Evolutionary conservation across 2,888 invertebrate genomes (phyloP).

Genomic region (Brachyptera putata): DNA sequence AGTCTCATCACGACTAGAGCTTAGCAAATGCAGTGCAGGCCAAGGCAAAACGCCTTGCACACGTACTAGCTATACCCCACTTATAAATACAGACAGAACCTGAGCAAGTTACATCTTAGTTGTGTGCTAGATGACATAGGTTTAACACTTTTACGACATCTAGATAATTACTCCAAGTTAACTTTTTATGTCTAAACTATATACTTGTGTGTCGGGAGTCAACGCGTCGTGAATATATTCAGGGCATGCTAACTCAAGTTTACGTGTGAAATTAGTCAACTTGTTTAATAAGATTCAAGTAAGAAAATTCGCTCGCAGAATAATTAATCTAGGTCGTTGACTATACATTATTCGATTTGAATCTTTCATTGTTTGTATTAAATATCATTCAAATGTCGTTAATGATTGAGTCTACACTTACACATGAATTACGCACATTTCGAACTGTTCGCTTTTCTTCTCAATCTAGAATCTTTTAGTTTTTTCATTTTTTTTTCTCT

Average conservation of each 20-base stretch:
- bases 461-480: too few species aligned
- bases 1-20: slow-evolving; percentile 17
- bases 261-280: background rate
- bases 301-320: background rate
- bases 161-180: slow-evolving; percentile 16
- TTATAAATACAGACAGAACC: background rate
- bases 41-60: background rate
- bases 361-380: too few species aligned
- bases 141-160: slow-evolving; percentile 17
- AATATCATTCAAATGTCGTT: too few species aligned
- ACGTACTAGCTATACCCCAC: background rate
- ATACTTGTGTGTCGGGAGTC: slow-evolving; percentile 12
- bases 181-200: slow-evolving; percentile 18
- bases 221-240: background rate
- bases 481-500: too few species aligned
- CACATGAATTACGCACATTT: too few species aligned
- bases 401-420: too few species aligned
- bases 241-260: background rate
- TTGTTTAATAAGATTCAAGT: background rate
- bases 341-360: too few species aligned
- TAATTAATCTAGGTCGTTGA: too few species aligned
- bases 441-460: too few species aligned
- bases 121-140: background rate
- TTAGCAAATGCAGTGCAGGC: too few species aligned
- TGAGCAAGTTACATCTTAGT: background rate